Percentiles rank a stretch among this genome's conserved stretches.
These are phyloP conservation scores for Cynopterus sphinx DNA, from an alignment of 2,797 vertebrate genomes.

Conservation along the genomic window DNA sequence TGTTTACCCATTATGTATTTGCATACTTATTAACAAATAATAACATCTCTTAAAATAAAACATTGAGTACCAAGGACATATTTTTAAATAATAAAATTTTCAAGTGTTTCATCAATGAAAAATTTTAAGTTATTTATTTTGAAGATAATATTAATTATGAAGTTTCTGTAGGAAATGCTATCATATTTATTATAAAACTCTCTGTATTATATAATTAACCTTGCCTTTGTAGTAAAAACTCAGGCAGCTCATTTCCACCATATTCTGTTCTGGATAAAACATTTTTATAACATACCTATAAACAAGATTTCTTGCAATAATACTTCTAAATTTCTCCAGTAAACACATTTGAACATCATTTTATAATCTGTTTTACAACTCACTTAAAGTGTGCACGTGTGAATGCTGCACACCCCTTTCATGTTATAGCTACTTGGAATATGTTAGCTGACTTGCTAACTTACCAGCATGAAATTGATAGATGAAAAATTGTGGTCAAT, in stretches of 20 bases:
- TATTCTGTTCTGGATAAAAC: background rate
- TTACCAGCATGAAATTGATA: background rate
- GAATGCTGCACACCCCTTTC: fast-evolving
- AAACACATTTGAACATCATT: background rate
- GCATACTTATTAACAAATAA: background rate
- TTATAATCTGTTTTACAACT: background rate
- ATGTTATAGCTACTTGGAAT: background rate
- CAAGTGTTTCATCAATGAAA: background rate
- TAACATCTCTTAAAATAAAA: constrained; percentile 7
- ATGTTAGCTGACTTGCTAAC: background rate
- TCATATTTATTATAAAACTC: background rate
- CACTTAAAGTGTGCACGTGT: background rate
- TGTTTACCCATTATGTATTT: background rate
- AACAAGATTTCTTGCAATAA: background rate
- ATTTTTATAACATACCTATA: background rate
- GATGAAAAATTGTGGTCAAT: background rate
- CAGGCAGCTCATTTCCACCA: background rate
- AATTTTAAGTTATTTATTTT: constrained; percentile 9
- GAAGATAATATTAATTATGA: background rate
- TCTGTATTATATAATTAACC: background rate
- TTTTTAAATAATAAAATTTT: constrained; percentile 10
- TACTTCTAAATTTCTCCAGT: background rate
- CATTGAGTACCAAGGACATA: background rate
- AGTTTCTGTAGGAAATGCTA: background rate
- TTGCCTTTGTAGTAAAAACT: background rate